phyloP scores from a whole-genome alignment of 2,797 vertebrate genomes.

The Phoxinus dragarum region DNA sequence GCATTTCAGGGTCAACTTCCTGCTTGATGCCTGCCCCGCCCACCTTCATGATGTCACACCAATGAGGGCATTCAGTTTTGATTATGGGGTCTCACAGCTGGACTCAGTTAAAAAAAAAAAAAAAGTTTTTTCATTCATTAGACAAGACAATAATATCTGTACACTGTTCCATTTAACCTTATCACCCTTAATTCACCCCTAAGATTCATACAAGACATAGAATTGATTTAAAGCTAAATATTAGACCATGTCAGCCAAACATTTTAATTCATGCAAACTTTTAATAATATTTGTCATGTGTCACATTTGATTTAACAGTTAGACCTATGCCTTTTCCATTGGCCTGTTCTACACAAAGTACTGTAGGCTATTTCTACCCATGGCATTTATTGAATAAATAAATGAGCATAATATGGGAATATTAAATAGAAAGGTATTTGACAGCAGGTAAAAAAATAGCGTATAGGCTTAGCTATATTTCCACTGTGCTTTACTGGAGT shows the following conservation, averaged over 20 bases:
- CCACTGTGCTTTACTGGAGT: not conserved
- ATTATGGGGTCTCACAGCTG: not conserved
- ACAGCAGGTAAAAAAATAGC: no score
- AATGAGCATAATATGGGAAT: conserved; percentile 51
- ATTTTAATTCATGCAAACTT: conserved; percentile 96
- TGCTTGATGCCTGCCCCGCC: not conserved
- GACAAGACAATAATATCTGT: not conserved
- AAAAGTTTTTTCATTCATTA: not conserved
- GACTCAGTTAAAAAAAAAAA: no score
- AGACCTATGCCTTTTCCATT: conserved; percentile 85
- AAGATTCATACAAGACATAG: conserved; percentile 66
- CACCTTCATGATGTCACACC: not conserved
- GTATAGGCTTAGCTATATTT: not conserved
- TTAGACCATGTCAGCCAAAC: conserved; percentile 88
- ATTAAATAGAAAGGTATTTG: not conserved
- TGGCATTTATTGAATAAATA: conserved; percentile 76
- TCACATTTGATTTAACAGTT: conserved; percentile 93
- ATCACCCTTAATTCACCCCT: not conserved
- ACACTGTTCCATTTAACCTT: not conserved
- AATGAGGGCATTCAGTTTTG: not conserved
- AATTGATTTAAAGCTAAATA: conserved; percentile 90
- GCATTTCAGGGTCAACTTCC: not conserved
- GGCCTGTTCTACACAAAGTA: conserved; percentile 80
- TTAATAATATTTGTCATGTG: conserved; percentile 94
- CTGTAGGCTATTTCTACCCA: conserved; percentile 70